Evolutionary conservation across 2,113 vertebrate genomes (phyloP).

Genomic region (Blennius ocellaris): DNA sequence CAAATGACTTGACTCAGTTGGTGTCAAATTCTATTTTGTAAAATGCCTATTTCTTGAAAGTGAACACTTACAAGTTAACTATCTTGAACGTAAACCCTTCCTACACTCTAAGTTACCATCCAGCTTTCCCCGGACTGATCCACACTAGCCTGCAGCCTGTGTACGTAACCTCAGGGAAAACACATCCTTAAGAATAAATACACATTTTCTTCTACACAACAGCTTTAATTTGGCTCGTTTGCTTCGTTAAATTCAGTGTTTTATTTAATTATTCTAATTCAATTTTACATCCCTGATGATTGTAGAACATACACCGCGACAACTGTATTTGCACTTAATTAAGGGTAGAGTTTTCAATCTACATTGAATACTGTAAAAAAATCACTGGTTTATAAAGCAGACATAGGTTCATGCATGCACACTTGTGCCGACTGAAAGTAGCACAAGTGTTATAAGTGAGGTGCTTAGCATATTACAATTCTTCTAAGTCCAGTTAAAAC

Average conservation of each 20-base stretch:
- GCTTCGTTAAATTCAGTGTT: conserved; percentile 27
- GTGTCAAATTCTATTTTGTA: neutral
- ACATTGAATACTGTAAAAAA: neutral
- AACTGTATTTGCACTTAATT: conserved; percentile 2
- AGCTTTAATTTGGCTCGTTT: conserved; percentile 34
- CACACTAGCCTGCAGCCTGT: conserved; percentile 25
- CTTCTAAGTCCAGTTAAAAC: neutral
- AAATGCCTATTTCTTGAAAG: conserved; percentile 1
- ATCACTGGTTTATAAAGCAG: neutral
- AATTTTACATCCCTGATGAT: conserved; percentile 27
- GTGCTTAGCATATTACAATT: neutral
- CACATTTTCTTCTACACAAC: conserved; percentile 16
- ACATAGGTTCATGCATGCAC: neutral
- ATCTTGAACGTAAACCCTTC: neutral
- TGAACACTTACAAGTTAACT: neutral
- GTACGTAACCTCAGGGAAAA: conserved; percentile 36
- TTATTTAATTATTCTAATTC: conserved; percentile 47
- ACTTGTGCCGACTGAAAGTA: neutral
- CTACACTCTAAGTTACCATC: conserved; percentile 1
- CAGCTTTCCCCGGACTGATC: conserved; percentile 11
- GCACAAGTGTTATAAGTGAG: neutral
- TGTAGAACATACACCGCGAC: conserved; percentile 14
- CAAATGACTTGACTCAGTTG: conserved; percentile 4
- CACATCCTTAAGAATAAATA: conserved; percentile 24
- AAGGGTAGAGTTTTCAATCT: conserved; percentile 17